Conservation (phyloP, 35 echinoderm and acorn worm species). For the Ptychodera flava region DNA sequence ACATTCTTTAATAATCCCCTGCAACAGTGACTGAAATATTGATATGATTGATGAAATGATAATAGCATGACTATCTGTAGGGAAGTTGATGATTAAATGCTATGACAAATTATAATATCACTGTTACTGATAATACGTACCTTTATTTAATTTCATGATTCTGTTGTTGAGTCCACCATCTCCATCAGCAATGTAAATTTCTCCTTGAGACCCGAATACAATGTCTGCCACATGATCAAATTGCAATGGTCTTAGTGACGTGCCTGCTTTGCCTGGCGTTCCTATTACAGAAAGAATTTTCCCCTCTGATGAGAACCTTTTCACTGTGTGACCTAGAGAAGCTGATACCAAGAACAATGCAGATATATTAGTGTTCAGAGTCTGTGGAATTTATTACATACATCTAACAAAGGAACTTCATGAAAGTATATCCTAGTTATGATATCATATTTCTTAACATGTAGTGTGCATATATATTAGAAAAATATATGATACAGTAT, state of each 20-base stretch:
- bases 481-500: not conserved
- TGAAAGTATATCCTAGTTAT: not conserved
- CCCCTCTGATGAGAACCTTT: constrained; percentile 46
- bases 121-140: too few species aligned
- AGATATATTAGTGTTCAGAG: too few species aligned
- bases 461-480: not conserved
- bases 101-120: too few species aligned
- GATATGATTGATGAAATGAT: too few species aligned
- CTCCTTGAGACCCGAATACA: constrained; percentile 39
- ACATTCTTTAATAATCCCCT: too few species aligned
- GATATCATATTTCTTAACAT: not conserved
- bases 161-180: constrained; percentile 93
- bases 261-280: constrained; percentile 53
- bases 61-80: too few species aligned
- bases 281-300: constrained; percentile 40
- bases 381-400: not conserved
- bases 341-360: constrained; percentile 14
- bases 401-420: not conserved
- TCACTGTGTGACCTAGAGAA: constrained; percentile 66
- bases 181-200: constrained; percentile 79
- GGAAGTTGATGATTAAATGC: too few species aligned
- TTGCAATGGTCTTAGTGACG: constrained; percentile 48
- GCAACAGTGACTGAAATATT: too few species aligned
- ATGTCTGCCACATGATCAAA: constrained; percentile 89
- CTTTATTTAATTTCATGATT: constrained; percentile 45